phyloP scores from a whole-genome alignment of 2,888 invertebrate species.

The Tiphia femorata region DNA sequence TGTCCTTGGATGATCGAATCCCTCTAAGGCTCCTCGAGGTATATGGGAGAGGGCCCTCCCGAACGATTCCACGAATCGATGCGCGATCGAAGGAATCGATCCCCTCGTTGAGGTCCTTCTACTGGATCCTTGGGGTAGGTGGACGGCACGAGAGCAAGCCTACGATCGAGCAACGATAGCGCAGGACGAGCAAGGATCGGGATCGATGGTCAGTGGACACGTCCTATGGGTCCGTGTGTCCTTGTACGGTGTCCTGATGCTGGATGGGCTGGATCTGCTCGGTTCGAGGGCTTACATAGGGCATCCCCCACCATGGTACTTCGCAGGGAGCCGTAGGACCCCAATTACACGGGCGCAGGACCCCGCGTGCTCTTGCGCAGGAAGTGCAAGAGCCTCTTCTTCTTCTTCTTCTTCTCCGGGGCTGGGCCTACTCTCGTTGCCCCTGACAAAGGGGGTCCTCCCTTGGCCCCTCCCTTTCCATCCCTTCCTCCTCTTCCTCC shows the following conservation, averaged over 20 bases:
- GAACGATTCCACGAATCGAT: too few species aligned
- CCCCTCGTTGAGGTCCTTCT: too few species aligned
- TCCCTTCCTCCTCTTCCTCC: not conserved
- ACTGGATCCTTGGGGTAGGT: too few species aligned
- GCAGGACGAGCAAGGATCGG: too few species aligned
- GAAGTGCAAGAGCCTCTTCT: conserved; percentile 51
- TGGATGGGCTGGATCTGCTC: conserved; percentile 67
- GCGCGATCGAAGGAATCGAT: too few species aligned
- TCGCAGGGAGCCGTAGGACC: conserved; percentile 60
- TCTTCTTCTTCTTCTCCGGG: conserved; percentile 13
- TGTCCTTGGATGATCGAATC: too few species aligned
- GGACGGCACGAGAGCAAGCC: too few species aligned
- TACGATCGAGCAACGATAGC: not conserved
- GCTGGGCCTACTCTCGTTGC: conserved; percentile 18
- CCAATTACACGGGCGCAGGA: conserved; percentile 63
- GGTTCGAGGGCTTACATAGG: conserved; percentile 68
- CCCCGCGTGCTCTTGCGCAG: conserved; percentile 52
- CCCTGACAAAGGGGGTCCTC: not conserved
- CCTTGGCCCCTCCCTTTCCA: conserved; percentile 13
- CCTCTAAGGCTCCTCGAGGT: too few species aligned
- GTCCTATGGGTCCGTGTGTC: conserved; percentile 45
- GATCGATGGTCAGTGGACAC: not conserved
- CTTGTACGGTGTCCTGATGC: conserved; percentile 64
- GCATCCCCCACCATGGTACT: conserved; percentile 63
- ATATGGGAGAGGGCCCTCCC: too few species aligned